Evolutionary conservation across 2,113 vertebrate genomes (phyloP), one percentile per base, ranked within the genome.

Genomic region (Ivindomyrus marchei): DNA sequence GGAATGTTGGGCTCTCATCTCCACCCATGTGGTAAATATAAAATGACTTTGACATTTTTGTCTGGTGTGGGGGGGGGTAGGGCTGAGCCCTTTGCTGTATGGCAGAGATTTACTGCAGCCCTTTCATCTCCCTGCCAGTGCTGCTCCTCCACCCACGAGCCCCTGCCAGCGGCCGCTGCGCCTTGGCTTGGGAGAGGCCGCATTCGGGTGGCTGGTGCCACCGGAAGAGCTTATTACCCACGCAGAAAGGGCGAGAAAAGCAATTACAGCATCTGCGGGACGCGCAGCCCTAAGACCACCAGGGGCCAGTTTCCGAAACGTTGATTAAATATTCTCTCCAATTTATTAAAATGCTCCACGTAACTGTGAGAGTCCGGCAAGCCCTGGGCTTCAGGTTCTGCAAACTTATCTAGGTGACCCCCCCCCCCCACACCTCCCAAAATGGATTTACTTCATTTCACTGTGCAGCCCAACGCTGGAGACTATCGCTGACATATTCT

Each of bases 21-120:
- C 49, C 85, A 87, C 47, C 85, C 47, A 52, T 52, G 50, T 53
- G 27, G 85, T 50, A 52, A 50, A 50, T 87, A 31, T 52, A 53
- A 52, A 17, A 36, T 87, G 10, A 52, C 85, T 87, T 52, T 87
- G 85, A 87, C 49, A 87, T 87, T 84, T 87, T 47, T 87, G 50
- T 87, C 11, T 31, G 10, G 27, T 50, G 31, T 50, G 27, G 49
- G 49, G 13, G 85, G 85, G 15, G 9, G 21, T 0, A 11, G 80
- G 74, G 13, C 80, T 84, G 80, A 84, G 80, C 17, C 15, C 42
- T 84, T 42, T 84, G 80, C 80, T 84, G 17, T 45, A 36, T 80
- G 31, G 24, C 80, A 84, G 42, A 42, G 36, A 84, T 46, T 46
- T 42, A 21, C 19, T 84, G 36, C 36, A 10, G 3, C 15, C 6